Conservation (phyloP, 92 coral and sea anemone genomes). For the Nematostella vectensis region DNA sequence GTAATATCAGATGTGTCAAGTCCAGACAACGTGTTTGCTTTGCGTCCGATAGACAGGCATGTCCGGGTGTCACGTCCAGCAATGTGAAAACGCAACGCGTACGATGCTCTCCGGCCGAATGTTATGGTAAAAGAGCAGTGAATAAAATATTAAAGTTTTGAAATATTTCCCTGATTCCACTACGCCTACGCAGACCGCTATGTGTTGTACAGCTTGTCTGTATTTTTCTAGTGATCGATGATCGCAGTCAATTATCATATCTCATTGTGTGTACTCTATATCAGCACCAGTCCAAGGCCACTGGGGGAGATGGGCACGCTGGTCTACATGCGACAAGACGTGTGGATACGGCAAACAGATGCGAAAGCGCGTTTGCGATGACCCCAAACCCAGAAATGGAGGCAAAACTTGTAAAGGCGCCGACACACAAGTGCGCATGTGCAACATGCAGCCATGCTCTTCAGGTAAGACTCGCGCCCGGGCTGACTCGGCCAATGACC, state of each 20-base stretch:
- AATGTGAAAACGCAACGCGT: constrained; percentile 61
- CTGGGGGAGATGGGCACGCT: constrained; percentile 83
- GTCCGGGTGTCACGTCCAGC: constrained; percentile 76
- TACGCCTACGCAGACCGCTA: too few species aligned
- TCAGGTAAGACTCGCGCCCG: neutral
- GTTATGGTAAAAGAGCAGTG: constrained; percentile 80
- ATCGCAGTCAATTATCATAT: too few species aligned
- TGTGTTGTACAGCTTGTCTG: too few species aligned
- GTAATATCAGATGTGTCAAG: constrained; percentile 75
- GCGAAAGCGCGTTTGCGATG: constrained; percentile 62
- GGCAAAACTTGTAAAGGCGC: constrained; percentile 58
- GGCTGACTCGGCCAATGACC: too few species aligned
- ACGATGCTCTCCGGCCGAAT: constrained; percentile 57
- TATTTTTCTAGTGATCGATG: too few species aligned
- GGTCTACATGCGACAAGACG: constrained; percentile 61
- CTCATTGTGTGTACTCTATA: neutral
- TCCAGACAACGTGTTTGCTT: constrained; percentile 79
- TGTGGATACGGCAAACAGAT: constrained; percentile 71
- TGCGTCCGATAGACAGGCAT: constrained; percentile 39
- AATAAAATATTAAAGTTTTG: too few species aligned
- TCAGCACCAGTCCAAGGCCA: constrained; percentile 80
- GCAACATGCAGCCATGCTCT: constrained; percentile 63
- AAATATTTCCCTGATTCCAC: too few species aligned
- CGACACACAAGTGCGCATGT: constrained; percentile 44
- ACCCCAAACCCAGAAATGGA: constrained; percentile 70